These are phyloP conservation scores for Neotoma lepida DNA, from an alignment of 2,113 vertebrate genomes.

Conservation along the genomic window DNA sequence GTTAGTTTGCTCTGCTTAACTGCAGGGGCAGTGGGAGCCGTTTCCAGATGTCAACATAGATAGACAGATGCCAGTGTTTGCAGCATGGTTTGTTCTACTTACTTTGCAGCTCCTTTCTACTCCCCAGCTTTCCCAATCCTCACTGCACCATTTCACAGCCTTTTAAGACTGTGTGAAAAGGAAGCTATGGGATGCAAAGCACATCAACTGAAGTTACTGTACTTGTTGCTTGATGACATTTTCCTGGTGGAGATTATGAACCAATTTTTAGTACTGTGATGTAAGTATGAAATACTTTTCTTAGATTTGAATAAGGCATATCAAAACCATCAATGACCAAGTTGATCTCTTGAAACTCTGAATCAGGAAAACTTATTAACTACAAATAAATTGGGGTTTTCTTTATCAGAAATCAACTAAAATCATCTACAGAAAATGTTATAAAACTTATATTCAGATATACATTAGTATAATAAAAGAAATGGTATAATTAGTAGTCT, in stretches of 20 bases:
- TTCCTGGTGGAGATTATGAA: background rate
- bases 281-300: slow-evolving; percentile 36
- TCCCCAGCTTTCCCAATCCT: background rate
- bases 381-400: slow-evolving; percentile 39
- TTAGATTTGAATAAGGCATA: slow-evolving; percentile 47
- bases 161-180: slow-evolving; percentile 10
- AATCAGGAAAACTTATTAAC: slow-evolving; percentile 33
- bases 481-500: background rate
- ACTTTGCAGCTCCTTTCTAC: background rate
- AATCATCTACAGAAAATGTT: slow-evolving; percentile 40
- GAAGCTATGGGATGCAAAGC: background rate
- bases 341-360: slow-evolving; percentile 4
- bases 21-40: background rate
- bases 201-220: background rate
- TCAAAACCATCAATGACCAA: slow-evolving; percentile 59
- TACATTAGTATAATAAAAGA: slow-evolving; percentile 6
- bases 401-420: slow-evolving; percentile 53
- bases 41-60: background rate
- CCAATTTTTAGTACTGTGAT: slow-evolving; percentile 3
- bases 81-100: background rate
- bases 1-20: slow-evolving; percentile 12
- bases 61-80: background rate
- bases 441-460: slow-evolving; percentile 10
- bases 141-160: background rate
- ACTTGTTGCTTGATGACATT: slow-evolving; percentile 35